phyloP scores from a whole-genome alignment of 2,888 invertebrate species.

The Drosophila infuscata region DNA sequence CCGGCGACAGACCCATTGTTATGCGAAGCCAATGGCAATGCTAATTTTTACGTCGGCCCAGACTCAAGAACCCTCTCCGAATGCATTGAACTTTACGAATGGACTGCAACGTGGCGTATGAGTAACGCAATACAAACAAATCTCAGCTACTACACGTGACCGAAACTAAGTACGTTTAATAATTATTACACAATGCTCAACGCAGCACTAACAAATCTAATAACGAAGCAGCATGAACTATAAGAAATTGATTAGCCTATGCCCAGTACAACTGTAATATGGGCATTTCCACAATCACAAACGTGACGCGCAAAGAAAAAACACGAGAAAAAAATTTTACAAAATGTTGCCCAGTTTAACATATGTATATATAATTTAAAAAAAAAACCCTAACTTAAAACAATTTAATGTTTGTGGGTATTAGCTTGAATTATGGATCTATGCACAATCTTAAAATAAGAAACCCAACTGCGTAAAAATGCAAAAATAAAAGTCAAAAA shows the following conservation, averaged over 20 bases:
- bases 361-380: background rate
- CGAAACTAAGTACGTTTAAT: conserved; percentile 29
- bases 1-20: conserved; percentile 43
- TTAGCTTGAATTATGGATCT: background rate
- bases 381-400: background rate
- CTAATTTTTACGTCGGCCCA: conserved; percentile 40
- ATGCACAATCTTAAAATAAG: background rate
- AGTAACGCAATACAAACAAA: conserved; percentile 52
- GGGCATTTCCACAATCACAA: background rate
- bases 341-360: background rate
- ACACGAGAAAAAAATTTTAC: background rate
- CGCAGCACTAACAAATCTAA: conserved; percentile 14
- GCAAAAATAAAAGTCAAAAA: background rate
- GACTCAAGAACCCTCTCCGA: conserved; percentile 53
- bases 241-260: background rate
- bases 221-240: conserved; percentile 12
- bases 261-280: background rate
- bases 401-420: background rate
- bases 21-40: conserved; percentile 70
- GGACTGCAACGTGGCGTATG: conserved; percentile 72
- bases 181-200: conserved; percentile 6
- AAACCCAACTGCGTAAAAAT: background rate
- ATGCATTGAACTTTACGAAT: conserved; percentile 68
- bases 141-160: conserved; percentile 48
- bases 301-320: background rate